Conservation (phyloP, 2,113 vertebrate species). For the Regulus satrapa region DNA sequence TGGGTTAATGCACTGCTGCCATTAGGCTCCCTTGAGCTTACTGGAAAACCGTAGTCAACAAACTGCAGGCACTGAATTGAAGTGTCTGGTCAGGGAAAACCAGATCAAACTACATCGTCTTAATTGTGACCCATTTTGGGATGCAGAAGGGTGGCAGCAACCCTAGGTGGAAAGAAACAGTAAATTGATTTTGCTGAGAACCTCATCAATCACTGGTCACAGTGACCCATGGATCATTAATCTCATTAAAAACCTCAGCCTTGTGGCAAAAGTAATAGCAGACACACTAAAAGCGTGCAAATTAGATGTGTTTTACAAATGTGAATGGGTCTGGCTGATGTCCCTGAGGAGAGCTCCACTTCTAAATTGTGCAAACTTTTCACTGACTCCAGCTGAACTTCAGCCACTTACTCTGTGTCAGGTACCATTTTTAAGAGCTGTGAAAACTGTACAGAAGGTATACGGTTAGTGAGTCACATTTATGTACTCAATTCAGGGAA, state of each 20-base stretch:
- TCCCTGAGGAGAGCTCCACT: background rate
- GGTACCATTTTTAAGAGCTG: background rate
- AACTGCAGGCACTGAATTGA: background rate
- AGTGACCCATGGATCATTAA: constrained; percentile 30
- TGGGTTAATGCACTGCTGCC: background rate
- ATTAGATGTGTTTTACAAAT: background rate
- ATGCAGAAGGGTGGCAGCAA: background rate
- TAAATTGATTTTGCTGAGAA: constrained; percentile 48
- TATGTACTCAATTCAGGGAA: background rate
- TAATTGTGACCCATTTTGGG: constrained; percentile 10
- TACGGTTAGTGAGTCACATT: background rate
- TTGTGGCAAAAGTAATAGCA: background rate
- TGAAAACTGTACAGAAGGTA: background rate
- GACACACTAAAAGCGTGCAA: background rate
- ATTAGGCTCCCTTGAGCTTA: background rate
- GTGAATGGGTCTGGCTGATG: background rate
- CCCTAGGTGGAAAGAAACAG: background rate
- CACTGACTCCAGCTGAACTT: background rate
- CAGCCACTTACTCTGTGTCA: background rate
- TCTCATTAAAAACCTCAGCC: constrained; percentile 41
- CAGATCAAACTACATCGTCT: background rate
- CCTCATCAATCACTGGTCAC: constrained; percentile 39
- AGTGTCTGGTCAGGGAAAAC: background rate
- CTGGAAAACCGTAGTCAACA: background rate
- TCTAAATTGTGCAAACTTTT: background rate